Base-by-base conservation (phyloP, 2,888 invertebrate genomes). In the Cepaea hortensis region DNA sequence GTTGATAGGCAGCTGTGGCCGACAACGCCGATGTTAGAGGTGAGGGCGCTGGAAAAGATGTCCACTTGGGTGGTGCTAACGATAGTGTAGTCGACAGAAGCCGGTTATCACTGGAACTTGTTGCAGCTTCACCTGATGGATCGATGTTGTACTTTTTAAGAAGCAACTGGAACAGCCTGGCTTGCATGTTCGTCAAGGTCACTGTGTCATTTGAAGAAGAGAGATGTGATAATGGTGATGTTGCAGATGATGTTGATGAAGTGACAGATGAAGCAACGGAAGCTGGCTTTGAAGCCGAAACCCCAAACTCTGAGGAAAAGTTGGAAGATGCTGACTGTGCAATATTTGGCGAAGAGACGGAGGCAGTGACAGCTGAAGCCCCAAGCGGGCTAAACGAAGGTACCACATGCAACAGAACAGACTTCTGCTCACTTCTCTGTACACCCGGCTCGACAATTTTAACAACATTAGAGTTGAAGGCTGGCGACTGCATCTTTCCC, bases 81-180 rank as follows among this genome's bases (percentile, higher is more conserved):
- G 48, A 73, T 46, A 72, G 61, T 18, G 80, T n/a, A 72, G 80
- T 35, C 61, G 73, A 81, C 35, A 4, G 46, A 11, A 23, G 79
- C 35, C 20, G 73, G 13, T 55, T 61, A 15, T 48, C n/a, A n/a
- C 23, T 73, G 23, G 72, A 72, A 70, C 50, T 4, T 6, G 80
- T 46, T 7, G 85, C 9, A 3, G 23, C n/a, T 18, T 55, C 61
- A 48, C 46, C n/a, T 11, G 73, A 5, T 68, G 81, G 82, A 20
- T 86, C 82, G 50, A 86, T 81, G 23, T 82, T 86, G 55, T 86
- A 82, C 81, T 76, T 86, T 73, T 86, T 81, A 6, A 86, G 86
- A 76, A 86, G 86, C 75, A 76, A 76, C 48, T 86, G 73, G 35
- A 81, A 86, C 65, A 86, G 70, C 72, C 86, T 73, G 3, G 86